Percentiles rank a stretch among this genome's conserved stretches.
phyloP scores from a whole-genome alignment of 2,888 invertebrate species.

The Nemurella pictetii region DNA sequence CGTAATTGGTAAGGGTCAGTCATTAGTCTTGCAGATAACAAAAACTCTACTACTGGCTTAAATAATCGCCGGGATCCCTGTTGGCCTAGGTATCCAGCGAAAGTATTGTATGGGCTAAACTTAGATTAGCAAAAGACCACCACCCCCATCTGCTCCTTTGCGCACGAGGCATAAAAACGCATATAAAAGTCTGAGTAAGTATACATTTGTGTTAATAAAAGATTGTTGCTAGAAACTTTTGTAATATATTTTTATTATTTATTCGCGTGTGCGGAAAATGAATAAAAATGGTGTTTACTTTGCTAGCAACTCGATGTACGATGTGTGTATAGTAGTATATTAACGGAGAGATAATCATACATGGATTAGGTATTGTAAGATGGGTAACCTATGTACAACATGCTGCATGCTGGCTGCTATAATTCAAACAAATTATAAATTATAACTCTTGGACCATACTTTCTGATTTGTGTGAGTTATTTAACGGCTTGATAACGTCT shows the following conservation, averaged over 20 bases:
- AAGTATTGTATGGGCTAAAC: background rate
- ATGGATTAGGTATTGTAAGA: too few relatives aligned
- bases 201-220: background rate
- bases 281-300: too few relatives aligned
- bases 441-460: too few relatives aligned
- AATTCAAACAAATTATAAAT: too few relatives aligned
- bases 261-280: background rate
- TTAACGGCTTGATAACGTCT: too few relatives aligned
- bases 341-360: too few relatives aligned
- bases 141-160: background rate
- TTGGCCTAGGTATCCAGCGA: background rate
- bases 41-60: background rate
- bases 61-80: background rate
- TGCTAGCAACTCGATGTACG: too few relatives aligned
- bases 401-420: too few relatives aligned
- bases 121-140: background rate
- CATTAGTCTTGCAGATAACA: background rate
- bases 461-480: too few relatives aligned
- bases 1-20: background rate
- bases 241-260: background rate
- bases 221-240: background rate
- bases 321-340: too few relatives aligned
- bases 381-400: too few relatives aligned
- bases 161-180: background rate
- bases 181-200: background rate